phyloP scores from a whole-genome alignment of 2,888 invertebrate genomes.

The Hetaerina titia region DNA sequence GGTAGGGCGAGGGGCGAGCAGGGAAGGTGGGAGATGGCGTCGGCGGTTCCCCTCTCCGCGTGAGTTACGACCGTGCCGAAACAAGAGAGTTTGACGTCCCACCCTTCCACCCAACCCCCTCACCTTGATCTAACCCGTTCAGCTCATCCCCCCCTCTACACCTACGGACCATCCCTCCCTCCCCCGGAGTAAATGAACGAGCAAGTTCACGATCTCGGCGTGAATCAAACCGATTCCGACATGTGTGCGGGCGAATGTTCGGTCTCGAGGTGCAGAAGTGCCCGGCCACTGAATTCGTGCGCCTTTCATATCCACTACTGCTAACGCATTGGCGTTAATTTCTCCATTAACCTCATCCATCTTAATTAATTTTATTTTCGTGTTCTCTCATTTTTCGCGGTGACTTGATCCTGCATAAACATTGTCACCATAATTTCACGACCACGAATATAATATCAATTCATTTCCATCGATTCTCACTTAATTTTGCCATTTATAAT shows the following conservation, averaged over 20 bases:
- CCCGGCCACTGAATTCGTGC: neutral
- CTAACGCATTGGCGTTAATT: neutral
- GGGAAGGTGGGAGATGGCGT: no score
- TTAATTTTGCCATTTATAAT: no score
- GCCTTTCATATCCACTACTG: neutral
- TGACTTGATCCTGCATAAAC: no score
- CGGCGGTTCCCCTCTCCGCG: neutral
- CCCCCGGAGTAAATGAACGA: neutral
- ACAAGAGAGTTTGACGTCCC: neutral
- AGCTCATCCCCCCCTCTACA: no score
- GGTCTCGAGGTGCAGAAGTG: neutral
- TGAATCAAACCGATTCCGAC: neutral
- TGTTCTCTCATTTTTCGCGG: neutral
- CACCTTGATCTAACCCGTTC: no score
- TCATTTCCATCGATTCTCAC: no score
- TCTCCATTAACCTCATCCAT: neutral
- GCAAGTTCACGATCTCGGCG: slow-evolving; percentile 9
- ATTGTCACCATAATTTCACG: no score
- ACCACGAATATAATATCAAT: no score
- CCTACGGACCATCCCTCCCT: neutral
- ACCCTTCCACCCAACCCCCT: no score
- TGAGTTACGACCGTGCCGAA: slow-evolving; percentile 1
- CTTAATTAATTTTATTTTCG: neutral
- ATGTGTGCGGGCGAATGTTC: neutral
- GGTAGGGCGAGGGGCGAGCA: neutral